Evolutionary conservation across 2,797 vertebrate genomes (phyloP).

Genomic region (Buphagus erythrorhynchus): DNA sequence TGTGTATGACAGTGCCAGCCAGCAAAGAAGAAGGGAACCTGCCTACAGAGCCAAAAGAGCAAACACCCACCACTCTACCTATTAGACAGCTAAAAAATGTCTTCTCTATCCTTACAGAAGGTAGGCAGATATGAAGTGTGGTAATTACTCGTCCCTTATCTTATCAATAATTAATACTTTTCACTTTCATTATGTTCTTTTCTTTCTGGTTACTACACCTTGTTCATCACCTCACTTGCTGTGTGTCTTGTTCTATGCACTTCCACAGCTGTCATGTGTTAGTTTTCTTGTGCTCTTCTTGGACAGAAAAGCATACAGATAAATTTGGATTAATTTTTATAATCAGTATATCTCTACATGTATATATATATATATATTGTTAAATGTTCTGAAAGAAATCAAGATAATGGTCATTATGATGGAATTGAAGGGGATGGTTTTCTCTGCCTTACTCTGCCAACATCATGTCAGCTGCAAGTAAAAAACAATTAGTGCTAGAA

Average conservation of each 20-base stretch:
- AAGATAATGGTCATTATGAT: background rate
- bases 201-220: background rate
- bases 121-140: conserved; percentile 15
- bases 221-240: background rate
- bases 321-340: background rate
- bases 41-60: background rate
- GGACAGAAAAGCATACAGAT: background rate
- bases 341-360: background rate
- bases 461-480: background rate
- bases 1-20: background rate
- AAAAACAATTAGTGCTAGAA: background rate
- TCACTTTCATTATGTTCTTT: background rate
- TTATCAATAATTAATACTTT: conserved; percentile 58
- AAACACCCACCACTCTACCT: background rate
- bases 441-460: background rate
- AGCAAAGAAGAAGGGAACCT: background rate
- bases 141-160: conserved; percentile 38
- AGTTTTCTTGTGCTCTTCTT: background rate
- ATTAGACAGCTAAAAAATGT: background rate
- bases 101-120: background rate
- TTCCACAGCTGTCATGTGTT: background rate
- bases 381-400: background rate
- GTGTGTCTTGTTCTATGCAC: background rate
- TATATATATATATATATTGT: background rate
- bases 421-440: background rate